A percentile compares a stretch with the other conserved stretches of the same genome.
Evolutionary conservation across 2,113 vertebrate species (phyloP).

Genomic region (Takifugu bimaculatus): DNA sequence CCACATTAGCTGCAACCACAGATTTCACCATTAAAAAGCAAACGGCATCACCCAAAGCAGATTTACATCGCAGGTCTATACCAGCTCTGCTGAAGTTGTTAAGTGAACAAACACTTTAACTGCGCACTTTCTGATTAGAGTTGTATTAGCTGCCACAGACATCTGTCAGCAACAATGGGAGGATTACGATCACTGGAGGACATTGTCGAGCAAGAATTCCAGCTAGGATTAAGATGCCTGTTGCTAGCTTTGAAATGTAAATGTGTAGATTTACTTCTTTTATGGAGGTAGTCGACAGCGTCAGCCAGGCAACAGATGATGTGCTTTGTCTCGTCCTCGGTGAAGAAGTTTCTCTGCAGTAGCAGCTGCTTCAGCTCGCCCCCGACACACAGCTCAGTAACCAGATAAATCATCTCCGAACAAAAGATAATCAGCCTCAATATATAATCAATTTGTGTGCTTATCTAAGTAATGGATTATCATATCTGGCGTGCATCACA

Average conservation of each 20-base stretch:
- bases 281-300: conserved; percentile 80
- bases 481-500: conserved; percentile 17
- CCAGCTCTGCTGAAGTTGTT: no score
- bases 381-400: conserved; percentile 82
- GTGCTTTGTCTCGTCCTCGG: conserved; percentile 81
- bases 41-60: conserved; percentile 52
- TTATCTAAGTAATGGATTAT: conserved; percentile 17
- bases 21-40: conserved; percentile 50
- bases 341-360: conserved; percentile 71
- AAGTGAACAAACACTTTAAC: no score
- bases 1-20: conserved; percentile 68
- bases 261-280: conserved; percentile 69
- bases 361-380: conserved; percentile 81
- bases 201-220: background rate
- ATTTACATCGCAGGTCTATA: conserved; percentile 14
- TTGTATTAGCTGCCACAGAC: no score
- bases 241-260: conserved; percentile 7
- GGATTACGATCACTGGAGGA: no score
- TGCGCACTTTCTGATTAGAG: no score
- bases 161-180: no score
- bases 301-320: conserved; percentile 79
- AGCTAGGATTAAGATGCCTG: background rate
- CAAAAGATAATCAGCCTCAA: conserved; percentile 31
- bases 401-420: conserved; percentile 81
- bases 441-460: conserved; percentile 11